Evolutionary conservation across 2,113 vertebrate species (phyloP), one percentile per base, ranked within the genome.

Genomic region (Podiceps cristatus): DNA sequence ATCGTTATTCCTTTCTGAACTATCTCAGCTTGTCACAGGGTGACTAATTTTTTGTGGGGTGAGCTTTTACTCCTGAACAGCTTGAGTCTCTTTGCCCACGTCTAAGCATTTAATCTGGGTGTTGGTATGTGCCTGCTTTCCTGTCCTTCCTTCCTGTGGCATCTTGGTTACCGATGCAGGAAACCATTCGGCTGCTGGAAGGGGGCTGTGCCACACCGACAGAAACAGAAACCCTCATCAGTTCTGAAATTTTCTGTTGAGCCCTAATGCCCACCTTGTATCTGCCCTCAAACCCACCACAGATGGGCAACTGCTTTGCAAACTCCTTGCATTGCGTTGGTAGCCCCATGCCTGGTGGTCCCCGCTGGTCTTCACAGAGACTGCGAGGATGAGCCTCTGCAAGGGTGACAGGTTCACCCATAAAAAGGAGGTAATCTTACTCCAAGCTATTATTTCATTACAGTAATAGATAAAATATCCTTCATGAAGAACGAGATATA

Each of bases 401-500:
- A 37, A 42, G 42, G 53, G 59, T 90, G 35, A 69, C 69, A 78
- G 40, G 42, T 81, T 89, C 88, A 59, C 11, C 0, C 0, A 45
- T 62, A 62, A 62, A 85, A 73, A 91, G 62, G 66, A 79, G 35
- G 63, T 79, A 80, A 74, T 85, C 93, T 52, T 90, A 84, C 75
- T 92, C 66, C 68, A 91, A 84, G 63, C 58, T 86, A 63, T 56
- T 91, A 73, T 87, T 94, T 86, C 62, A 23, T 96, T 91, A 86
- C 35, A 37, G 90, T 96, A 94, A 69, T 87, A 86, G 74, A 60
- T 84, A 90, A 40, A 93, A 90, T 55, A 83, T 86, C 76, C 78
- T 90, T 96, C 89, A 88, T 80, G 91, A 73, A 59, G 52, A 89
- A 66, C 12, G 20, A 98, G 88, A 82, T 50, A 35, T 84, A 74